Percentiles rank a stretch among this genome's conserved stretches.
These are phyloP conservation scores for Drosophila neotestacea DNA, from an alignment of 2,888 invertebrate species.

Conservation along the genomic window DNA sequence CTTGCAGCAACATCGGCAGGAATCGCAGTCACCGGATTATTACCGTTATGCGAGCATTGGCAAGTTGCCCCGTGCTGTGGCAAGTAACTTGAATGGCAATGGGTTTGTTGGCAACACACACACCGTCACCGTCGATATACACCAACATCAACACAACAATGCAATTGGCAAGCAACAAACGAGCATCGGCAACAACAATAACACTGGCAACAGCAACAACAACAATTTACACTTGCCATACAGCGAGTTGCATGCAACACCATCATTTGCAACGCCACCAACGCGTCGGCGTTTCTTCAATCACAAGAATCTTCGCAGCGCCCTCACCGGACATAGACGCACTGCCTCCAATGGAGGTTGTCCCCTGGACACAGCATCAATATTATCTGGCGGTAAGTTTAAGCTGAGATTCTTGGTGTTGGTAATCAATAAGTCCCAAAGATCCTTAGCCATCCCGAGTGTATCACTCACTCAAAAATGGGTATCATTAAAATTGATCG, in stretches of 20 bases:
- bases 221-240: slow-evolving; percentile 65
- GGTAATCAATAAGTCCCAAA: slow-evolving; percentile 4
- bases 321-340: slow-evolving; percentile 87
- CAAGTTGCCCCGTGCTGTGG: slow-evolving; percentile 80
- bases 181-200: slow-evolving; percentile 37
- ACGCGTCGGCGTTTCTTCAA: slow-evolving; percentile 92
- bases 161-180: slow-evolving; percentile 58
- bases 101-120: slow-evolving; percentile 62
- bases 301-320: slow-evolving; percentile 91
- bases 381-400: slow-evolving; percentile 82
- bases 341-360: slow-evolving; percentile 85
- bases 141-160: slow-evolving; percentile 56
- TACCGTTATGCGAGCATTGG: slow-evolving; percentile 83
- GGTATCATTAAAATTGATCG: too few relatives aligned
- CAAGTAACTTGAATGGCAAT: slow-evolving; percentile 51
- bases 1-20: slow-evolving; percentile 84
- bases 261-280: slow-evolving; percentile 92
- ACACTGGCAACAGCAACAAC: slow-evolving; percentile 25
- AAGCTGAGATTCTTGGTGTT: slow-evolving; percentile 14
- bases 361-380: slow-evolving; percentile 84
- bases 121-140: slow-evolving; percentile 71
- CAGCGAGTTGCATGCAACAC: slow-evolving; percentile 86
- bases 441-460: slow-evolving; percentile 1
- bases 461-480: background rate
- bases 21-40: slow-evolving; percentile 84